These are phyloP conservation scores for Diacarnus erythraeanus DNA, from an alignment of 37 sponge, comb jelly and placozoan species.

Conservation along the genomic window DNA sequence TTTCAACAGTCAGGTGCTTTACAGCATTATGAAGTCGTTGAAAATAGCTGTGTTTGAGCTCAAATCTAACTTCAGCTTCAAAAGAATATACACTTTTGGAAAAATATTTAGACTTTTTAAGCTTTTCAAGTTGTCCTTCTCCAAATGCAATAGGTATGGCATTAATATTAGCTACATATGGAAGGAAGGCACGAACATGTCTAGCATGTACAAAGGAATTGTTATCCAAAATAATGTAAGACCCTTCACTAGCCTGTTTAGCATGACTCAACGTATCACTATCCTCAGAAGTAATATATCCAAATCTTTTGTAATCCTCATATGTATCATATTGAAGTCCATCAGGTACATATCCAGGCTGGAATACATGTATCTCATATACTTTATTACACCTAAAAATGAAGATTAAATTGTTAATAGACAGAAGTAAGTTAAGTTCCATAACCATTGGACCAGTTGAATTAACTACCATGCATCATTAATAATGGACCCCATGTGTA, in stretches of 20 bases:
- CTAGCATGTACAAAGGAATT: not conserved
- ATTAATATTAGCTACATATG: not conserved
- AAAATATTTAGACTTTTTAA: not conserved
- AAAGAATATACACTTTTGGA: not conserved
- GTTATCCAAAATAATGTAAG: constrained; percentile 8
- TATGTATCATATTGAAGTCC: not conserved
- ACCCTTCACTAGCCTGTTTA: constrained; percentile 53
- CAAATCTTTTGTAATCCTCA: constrained; percentile 4
- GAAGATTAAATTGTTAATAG: no score
- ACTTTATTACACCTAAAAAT: constrained; percentile 45
- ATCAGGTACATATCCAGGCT: constrained; percentile 4
- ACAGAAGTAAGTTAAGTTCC: no score
- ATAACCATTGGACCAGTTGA: no score
- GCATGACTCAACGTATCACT: constrained; percentile 42
- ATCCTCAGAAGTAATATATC: constrained; percentile 23
- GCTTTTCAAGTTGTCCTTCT: not conserved
- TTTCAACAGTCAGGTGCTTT: not conserved
- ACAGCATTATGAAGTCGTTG: constrained; percentile 28
- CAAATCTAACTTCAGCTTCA: constrained; percentile 32
- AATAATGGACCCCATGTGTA: no score
- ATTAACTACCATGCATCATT: no score
- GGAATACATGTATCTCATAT: constrained; percentile 13
- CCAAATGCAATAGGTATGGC: constrained; percentile 2
- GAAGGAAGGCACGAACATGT: constrained; percentile 1
- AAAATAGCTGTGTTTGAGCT: constrained; percentile 59